Evolutionary conservation across 2,888 invertebrate genomes (phyloP).

Genomic region (Xestoiulus laeticollis): DNA sequence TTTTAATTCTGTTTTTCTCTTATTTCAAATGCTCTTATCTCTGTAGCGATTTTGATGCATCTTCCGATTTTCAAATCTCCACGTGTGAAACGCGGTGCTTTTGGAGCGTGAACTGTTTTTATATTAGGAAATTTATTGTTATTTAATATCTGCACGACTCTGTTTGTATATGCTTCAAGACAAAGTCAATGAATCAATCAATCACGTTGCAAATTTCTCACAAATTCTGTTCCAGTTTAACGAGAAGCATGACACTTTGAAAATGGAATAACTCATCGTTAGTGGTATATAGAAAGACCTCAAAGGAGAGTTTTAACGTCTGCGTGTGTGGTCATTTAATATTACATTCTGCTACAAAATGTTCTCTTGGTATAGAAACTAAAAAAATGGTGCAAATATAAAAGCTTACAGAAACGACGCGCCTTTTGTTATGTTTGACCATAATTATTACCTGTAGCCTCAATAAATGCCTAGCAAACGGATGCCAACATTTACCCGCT

Average conservation of each 20-base stretch:
- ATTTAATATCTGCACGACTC: background rate
- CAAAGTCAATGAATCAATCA: background rate
- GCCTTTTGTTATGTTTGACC: background rate
- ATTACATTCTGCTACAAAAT: background rate
- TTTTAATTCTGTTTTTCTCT: background rate
- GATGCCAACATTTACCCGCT: slow-evolving; percentile 26
- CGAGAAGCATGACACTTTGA: background rate
- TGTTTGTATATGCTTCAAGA: background rate
- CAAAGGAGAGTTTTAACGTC: background rate
- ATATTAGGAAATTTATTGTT: background rate
- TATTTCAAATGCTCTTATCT: background rate
- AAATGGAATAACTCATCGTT: background rate
- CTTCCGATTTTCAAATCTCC: background rate
- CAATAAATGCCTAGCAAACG: background rate
- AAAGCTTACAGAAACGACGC: background rate
- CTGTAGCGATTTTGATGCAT: background rate
- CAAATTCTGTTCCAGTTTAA: slow-evolving; percentile 2
- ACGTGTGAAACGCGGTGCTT: background rate
- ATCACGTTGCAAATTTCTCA: background rate
- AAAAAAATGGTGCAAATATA: background rate
- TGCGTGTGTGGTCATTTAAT: slow-evolving; percentile 20
- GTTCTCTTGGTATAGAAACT: background rate
- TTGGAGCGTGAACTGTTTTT: background rate
- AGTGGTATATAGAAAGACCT: background rate
- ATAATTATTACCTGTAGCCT: background rate